Evolutionary conservation across 30 jellyfish, hydroid and myxozoan genomes (phyloP).

Genomic region (Aurelia sp.): DNA sequence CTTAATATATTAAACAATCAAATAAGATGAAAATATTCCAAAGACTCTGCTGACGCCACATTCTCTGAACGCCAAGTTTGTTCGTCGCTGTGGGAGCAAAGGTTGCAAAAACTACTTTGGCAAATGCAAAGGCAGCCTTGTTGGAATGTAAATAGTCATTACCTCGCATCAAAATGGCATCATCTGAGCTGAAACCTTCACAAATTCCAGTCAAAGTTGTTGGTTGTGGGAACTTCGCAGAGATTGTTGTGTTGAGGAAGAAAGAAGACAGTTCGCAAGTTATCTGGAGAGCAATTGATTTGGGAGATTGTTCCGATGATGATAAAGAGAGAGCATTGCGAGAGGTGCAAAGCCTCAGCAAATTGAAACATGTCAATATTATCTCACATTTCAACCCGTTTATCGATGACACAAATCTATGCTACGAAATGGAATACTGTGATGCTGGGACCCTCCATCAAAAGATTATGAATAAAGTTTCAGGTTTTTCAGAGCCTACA

Average conservation of each 20-base stretch:
- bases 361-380: conserved; percentile 76
- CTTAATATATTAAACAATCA: too few species aligned
- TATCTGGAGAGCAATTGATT: conserved; percentile 89
- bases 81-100: neutral
- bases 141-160: too few species aligned
- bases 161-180: conserved; percentile 25
- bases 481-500: conserved; percentile 71
- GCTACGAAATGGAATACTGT: conserved; percentile 94
- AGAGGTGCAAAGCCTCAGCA: conserved; percentile 85
- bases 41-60: neutral
- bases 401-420: conserved; percentile 82
- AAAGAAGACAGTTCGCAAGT: conserved; percentile 84
- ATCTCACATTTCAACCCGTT: conserved; percentile 82
- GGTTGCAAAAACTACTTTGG: too few species aligned
- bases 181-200: conserved; percentile 49
- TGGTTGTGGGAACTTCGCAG: conserved; percentile 95
- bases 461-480: conserved; percentile 68
- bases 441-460: conserved; percentile 90
- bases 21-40: neutral
- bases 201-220: conserved; percentile 77
- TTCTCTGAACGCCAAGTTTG: neutral
- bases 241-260: conserved; percentile 87
- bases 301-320: conserved; percentile 84
- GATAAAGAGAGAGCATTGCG: conserved; percentile 80
- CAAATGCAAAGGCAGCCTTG: too few species aligned